Evolutionary conservation across 2,888 invertebrate genomes (phyloP), one percentile per base, ranked within the genome.

Genomic region (Spilosoma lubricipeda): DNA sequence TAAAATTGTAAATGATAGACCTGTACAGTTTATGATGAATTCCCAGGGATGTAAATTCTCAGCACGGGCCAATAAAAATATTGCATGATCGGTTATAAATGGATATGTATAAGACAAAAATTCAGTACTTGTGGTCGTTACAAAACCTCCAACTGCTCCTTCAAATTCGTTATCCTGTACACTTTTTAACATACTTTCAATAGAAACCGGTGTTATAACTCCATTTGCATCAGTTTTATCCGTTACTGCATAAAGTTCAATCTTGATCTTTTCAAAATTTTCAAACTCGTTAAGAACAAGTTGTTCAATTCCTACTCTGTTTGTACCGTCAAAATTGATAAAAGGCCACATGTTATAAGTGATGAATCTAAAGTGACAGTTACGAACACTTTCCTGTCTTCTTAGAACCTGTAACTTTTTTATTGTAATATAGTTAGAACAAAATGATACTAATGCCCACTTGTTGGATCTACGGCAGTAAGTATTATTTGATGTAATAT

Each of bases 321-420:
- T 76, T 30, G 42, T 63, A 42, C 85, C 82, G 5, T 86, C 82
- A 4, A 88, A 78, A 77, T 83, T 87, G 1, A 80, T 52, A 69
- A 79, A 83, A 7, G 90, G 90, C 85, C 85, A 89, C 70, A 76
- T 72, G 48, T 87, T 83, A 70, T 84, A 82, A 1, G 83, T 72
- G 7, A 84, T 56, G 3, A 90, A 77, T 81, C 82, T 88, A 18
- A 77, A 86, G 56, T 18, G 71, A 65, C 82, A 88, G 33, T 85
- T 71, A 23, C 72, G 69, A 42, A 83, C 36, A 42, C 59, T 67
- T 33, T 64, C 63, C 3, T 27, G 13, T 65, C 65, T 52, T 18
- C 71, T 13, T 9, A 73, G 9, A 18, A 15, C 18, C 0, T 76
- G 68, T 33, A 74, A 33, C 13, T 48, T 73, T 18, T 66, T 73